Base-by-base conservation (phyloP, 2,888 invertebrate species). In the Pachydiplax longipennis region DNA sequence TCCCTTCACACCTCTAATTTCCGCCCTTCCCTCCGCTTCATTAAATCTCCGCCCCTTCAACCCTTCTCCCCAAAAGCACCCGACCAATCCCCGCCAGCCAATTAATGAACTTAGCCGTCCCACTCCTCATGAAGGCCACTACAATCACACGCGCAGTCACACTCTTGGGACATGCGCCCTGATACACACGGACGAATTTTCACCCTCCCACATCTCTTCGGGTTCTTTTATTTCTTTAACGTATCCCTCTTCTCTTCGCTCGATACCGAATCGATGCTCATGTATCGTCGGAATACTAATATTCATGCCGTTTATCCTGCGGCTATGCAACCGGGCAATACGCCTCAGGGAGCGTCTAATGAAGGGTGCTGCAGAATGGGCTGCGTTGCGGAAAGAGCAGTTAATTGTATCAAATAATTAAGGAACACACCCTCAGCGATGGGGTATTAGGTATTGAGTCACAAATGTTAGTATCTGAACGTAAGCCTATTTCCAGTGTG, bases 71-170 rank as follows among this genome's bases (percentile, higher is more conserved):
- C n/a, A 61, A 87, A 40, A 40, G 87, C 35, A 87, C 61, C 87
- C 87, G 87, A 61, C 87, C 87, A 87, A 87, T 87, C 87, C 87
- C 61, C 87, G 87, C 87, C 37, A n/a, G 87, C 87, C 87, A 87
- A 87, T 87, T 87, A 87, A 87, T 61, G 87, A 87, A 87, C 87
- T 87, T 87, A 87, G 87, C 87, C 87, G 87, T 61, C 87, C 31
- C 87, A 25, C 61, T 37, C 61, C 37, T 58, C 87, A 65, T 87
- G 87, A 87, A n/a, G n/a, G 61, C 13, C 37, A 87, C 37, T 87
- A 61, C 87, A 87, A 87, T 87, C 87, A 87, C 61, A 61, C 65
- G 87, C 87, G 87, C 87, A 87, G 87, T 61, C 87, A 87, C 87
- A 87, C 87, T 37, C 35, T 61, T 61, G 87, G 87, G 87, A 73